Percentiles rank a stretch among this genome's conserved stretches.
These are phyloP conservation scores for Drosophila borborema DNA, from an alignment of 2,888 invertebrate species.

Conservation along the genomic window DNA sequence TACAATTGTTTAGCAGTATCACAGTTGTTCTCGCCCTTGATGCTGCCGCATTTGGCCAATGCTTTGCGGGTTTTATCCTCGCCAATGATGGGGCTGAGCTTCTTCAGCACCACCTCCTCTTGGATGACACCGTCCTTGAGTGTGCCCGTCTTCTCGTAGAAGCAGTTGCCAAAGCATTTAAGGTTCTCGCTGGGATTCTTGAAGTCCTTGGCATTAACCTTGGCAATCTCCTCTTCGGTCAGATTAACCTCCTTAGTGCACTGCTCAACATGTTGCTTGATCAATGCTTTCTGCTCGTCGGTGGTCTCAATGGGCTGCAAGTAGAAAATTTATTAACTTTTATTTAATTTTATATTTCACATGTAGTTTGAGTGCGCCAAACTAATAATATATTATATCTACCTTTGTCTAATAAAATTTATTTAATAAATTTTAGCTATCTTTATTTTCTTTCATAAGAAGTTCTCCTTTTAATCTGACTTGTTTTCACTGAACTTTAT, in stretches of 20 bases:
- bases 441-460: background rate
- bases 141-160: conserved; percentile 79
- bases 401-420: no score
- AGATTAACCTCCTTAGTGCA: conserved; percentile 66
- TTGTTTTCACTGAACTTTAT: background rate
- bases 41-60: conserved; percentile 59
- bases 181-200: conserved; percentile 62
- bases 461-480: background rate
- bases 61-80: conserved; percentile 70
- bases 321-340: no score
- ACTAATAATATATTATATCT: no score
- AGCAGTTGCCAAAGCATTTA: conserved; percentile 82
- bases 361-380: no score
- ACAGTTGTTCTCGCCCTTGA: conserved; percentile 72
- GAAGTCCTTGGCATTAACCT: conserved; percentile 67
- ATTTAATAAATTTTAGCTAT: no score
- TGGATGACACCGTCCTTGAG: conserved; percentile 76
- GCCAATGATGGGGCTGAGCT: conserved; percentile 67
- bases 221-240: conserved; percentile 63
- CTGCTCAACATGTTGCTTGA: conserved; percentile 54
- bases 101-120: conserved; percentile 52
- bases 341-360: no score
- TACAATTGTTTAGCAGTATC: conserved; percentile 73
- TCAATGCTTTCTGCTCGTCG: conserved; percentile 74
- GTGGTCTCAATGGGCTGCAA: conserved; percentile 58